phyloP scores from a whole-genome alignment of 30 jellyfish, hydroid and myxozoan genomes.

The Sanderia malayensis region DNA sequence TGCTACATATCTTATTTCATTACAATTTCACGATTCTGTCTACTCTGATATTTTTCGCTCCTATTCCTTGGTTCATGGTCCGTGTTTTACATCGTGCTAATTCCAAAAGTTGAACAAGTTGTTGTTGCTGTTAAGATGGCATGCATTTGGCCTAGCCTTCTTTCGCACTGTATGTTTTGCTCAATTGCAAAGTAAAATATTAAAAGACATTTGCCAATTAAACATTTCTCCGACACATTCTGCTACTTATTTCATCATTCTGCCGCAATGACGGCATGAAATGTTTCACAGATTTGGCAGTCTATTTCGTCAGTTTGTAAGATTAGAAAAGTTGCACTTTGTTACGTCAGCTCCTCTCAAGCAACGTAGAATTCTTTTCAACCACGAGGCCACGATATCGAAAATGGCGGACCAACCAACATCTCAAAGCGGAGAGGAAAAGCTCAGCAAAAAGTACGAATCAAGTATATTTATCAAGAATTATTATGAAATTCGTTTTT shows the following conservation, averaged over 20 bases:
- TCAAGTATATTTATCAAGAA: conserved; percentile 13
- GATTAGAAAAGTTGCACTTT: conserved; percentile 24
- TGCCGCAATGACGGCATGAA: conserved; percentile 13
- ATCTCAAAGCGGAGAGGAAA: conserved; percentile 35
- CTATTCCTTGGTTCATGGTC: no score
- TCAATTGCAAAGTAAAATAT: no score
- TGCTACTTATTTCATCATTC: neutral
- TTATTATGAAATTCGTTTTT: no score
- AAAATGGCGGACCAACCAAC: conserved; percentile 44
- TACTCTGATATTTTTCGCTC: no score
- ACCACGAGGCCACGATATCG: conserved; percentile 56
- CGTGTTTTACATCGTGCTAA: no score
- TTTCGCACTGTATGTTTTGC: no score
- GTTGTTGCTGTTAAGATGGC: no score
- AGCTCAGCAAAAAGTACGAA: conserved; percentile 60
- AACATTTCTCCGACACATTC: no score
- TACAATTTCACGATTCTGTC: no score
- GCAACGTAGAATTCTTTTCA: conserved; percentile 19
- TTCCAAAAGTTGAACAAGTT: no score
- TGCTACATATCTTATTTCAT: no score
- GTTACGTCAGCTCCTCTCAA: conserved; percentile 62
- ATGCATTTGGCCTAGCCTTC: no score
- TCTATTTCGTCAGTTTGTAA: conserved; percentile 41
- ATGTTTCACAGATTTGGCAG: conserved; percentile 24
- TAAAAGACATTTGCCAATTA: neutral